Evolutionary conservation across 2,113 vertebrate species (phyloP).

Genomic region (Cryptoleucopteryx plumbea): DNA sequence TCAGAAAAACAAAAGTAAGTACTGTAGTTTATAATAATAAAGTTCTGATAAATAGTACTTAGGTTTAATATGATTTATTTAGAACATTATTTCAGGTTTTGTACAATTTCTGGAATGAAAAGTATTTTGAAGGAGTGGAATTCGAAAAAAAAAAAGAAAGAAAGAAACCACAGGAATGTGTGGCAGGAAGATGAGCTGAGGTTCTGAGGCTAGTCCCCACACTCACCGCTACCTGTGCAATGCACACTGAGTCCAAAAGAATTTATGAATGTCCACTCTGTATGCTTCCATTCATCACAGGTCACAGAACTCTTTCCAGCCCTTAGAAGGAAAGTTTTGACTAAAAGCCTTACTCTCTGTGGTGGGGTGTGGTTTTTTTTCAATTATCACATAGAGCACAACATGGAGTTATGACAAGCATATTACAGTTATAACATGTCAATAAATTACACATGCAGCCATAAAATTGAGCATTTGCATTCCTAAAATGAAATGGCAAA

Average conservation of each 20-base stretch:
- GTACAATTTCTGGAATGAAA: background rate
- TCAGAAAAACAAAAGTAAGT: background rate
- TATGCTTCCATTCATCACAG: background rate
- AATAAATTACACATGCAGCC: background rate
- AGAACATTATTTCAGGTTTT: background rate
- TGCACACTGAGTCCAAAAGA: background rate
- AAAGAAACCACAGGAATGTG: background rate
- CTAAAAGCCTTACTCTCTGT: background rate
- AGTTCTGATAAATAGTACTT: background rate
- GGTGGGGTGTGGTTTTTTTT: background rate
- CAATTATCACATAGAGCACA: background rate
- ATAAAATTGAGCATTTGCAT: background rate
- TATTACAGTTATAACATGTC: background rate
- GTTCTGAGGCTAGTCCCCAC: background rate
- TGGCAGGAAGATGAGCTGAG: background rate
- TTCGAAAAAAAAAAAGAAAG: background rate
- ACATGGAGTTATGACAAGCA: background rate
- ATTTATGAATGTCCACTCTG: background rate
- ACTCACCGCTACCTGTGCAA: rapidly evolving
- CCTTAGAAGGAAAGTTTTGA: background rate
- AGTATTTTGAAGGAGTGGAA: background rate
- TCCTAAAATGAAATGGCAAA: background rate
- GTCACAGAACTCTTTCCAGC: background rate
- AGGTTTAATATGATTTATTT: background rate
- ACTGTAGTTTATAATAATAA: background rate